Percentiles rank a stretch among this genome's conserved stretches.
Conservation (phyloP, 2,113 vertebrate genomes). For the Pterocles orientalis region DNA sequence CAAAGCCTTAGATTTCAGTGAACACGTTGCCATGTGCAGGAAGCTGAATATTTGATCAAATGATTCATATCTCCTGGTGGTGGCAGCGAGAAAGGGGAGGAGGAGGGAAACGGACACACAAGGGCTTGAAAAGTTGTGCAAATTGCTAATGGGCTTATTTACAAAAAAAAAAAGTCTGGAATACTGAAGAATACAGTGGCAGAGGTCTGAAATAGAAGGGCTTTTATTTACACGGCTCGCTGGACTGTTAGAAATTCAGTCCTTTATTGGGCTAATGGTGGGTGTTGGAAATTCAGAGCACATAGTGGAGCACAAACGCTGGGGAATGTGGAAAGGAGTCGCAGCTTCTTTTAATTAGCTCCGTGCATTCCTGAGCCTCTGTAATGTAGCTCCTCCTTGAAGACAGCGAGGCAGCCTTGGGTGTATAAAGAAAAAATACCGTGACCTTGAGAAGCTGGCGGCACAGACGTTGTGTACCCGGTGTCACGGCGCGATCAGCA, state of each 20-base stretch:
- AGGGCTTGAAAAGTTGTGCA: not conserved
- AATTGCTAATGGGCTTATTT: not conserved
- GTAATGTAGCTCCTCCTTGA: not conserved
- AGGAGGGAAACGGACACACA: not conserved
- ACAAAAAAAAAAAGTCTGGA: not conserved
- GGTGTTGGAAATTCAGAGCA: not conserved
- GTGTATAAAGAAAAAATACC: not conserved
- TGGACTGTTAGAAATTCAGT: not conserved
- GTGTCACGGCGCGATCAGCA: fast-evolving
- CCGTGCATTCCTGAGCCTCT: not conserved
- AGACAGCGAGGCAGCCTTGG: not conserved
- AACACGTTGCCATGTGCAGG: not conserved
- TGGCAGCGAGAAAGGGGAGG: not conserved
- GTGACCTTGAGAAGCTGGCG: not conserved
- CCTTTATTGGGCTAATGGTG: not conserved
- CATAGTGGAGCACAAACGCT: not conserved
- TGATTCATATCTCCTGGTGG: slow-evolving; percentile 16
- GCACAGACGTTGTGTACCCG: fast-evolving
- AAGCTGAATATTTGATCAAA: slow-evolving; percentile 17
- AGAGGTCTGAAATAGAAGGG: not conserved
- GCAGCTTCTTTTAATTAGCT: not conserved
- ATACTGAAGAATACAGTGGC: not conserved
- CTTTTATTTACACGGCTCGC: not conserved
- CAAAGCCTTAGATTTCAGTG: not conserved
- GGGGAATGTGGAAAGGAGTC: not conserved